These are phyloP conservation scores for Umimayanthus chanpuru DNA, from an alignment of 92 coral and sea anemone genomes.

Conservation along the genomic window DNA sequence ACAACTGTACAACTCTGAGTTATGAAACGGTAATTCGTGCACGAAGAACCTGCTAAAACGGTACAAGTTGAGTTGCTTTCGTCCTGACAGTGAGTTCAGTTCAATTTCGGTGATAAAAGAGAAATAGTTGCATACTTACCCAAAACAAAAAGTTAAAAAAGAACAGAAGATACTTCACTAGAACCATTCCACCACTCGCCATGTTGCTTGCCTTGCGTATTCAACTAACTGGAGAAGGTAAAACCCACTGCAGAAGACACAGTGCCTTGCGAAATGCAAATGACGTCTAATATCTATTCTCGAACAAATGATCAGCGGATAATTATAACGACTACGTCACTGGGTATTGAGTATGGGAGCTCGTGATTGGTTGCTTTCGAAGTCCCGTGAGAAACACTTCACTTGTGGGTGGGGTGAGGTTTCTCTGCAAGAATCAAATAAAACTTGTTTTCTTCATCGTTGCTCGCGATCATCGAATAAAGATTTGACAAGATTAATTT, in stretches of 20 bases:
- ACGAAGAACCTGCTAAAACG: neutral
- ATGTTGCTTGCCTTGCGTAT: slow-evolving; percentile 35
- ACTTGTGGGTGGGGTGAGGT: neutral
- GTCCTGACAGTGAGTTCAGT: neutral
- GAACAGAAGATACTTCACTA: slow-evolving; percentile 80
- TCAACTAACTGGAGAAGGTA: neutral
- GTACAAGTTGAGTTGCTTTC: no score
- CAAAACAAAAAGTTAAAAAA: slow-evolving; percentile 82
- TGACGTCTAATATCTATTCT: neutral
- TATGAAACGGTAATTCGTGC: neutral
- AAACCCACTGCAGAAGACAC: neutral
- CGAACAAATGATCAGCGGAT: slow-evolving; percentile 23
- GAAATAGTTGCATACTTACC: slow-evolving; percentile 60
- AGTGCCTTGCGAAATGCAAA: slow-evolving; percentile 48
- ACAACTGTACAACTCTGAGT: neutral
- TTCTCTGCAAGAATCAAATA: no score
- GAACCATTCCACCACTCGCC: slow-evolving; percentile 87
- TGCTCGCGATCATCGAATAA: no score
- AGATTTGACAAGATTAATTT: no score
- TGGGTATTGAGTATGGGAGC: neutral
- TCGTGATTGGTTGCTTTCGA: slow-evolving; percentile 47
- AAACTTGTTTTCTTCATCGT: no score
- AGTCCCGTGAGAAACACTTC: slow-evolving; percentile 47
- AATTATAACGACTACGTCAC: slow-evolving; percentile 17
- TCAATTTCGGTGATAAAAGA: neutral